Evolutionary conservation across 2,888 invertebrate species (phyloP), one percentile per base, ranked within the genome.

Genomic region (Eremobia ochroleuca): DNA sequence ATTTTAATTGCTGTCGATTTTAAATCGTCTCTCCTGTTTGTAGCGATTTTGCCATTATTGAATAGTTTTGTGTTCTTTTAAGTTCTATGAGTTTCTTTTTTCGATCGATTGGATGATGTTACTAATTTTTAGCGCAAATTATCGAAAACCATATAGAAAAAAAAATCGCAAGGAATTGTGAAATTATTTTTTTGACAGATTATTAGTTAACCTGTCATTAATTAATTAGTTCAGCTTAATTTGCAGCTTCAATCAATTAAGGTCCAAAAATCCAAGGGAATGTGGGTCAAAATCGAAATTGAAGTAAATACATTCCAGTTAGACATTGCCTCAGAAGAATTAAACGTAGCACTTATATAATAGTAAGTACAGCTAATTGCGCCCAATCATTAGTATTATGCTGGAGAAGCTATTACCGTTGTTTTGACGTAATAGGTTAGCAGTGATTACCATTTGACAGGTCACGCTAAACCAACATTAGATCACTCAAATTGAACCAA

Each of bases 351-450:
- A 78, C 89, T 93, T 93, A 92, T 84, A 77, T 92, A 93, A 93
- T 65, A 69, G 61, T 81, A 82, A 90, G 79, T 85, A 83, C 80
- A 73, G 82, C 90, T 92, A 91, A 93, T 92, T 92, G 90, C 87
- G 76, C 76, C 75, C 88, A 89, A 90, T 92, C 91, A 92, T 92
- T 92, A 87, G 83, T 87, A 89, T 91, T 91, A 77, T 85, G 80
- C 65, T 77, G 58, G 87, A 83, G 88, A 87, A 86, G 82, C 88
- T 77, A 82, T 84, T 83, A 85, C 79, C 71, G 75, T 83, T 90
- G 88, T 87, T 84, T 88, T 84, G 85, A 89, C 85, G 87, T 88
- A 89, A 88, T 83, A 85, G 76, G 81, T 85, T 73, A 85, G 76
- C 67, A 71, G 77, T 79, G 68, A 83, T 76, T 81, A 77, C 68